phyloP scores from a whole-genome alignment of 2,888 invertebrate species.

The Pachymerium ferrugineum region DNA sequence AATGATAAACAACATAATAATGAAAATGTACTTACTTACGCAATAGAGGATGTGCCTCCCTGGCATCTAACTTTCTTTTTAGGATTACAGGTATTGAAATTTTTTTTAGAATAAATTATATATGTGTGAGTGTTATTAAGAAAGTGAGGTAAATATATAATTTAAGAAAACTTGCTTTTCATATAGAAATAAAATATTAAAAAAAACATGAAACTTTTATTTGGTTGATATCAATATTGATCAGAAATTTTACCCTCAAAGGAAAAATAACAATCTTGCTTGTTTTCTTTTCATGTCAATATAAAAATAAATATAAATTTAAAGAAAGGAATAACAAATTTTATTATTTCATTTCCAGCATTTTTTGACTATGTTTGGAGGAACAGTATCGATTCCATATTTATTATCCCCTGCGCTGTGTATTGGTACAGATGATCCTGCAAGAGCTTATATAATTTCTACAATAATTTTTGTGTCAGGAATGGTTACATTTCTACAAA shows the following conservation, averaged over 20 bases:
- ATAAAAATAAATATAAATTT: too few relatives aligned
- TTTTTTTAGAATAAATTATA: neutral
- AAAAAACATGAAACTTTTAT: too few relatives aligned
- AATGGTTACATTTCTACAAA: conserved; percentile 67
- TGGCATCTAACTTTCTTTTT: conserved; percentile 46
- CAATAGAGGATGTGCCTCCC: conserved; percentile 45
- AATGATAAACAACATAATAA: too few relatives aligned
- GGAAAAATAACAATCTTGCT: too few relatives aligned
- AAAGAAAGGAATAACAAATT: neutral
- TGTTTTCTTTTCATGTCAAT: too few relatives aligned
- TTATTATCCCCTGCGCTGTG: conserved; percentile 40
- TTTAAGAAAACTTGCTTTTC: neutral
- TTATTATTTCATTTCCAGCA: conserved; percentile 38
- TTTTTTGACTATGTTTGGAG: conserved; percentile 41
- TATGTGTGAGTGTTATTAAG: neutral
- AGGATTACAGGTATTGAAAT: conserved; percentile 45
- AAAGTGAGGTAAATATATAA: neutral
- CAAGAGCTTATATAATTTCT: conserved; percentile 68
- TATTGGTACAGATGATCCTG: conserved; percentile 60
- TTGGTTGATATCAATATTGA: neutral
- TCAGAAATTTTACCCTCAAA: too few relatives aligned
- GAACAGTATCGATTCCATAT: conserved; percentile 40
- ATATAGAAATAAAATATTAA: neutral
- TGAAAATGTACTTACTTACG: conserved; percentile 38
- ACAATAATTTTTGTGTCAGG: conserved; percentile 78